These are phyloP conservation scores for Epistrophe grossulariae DNA, from an alignment of 2,888 invertebrate species.

Conservation along the genomic window DNA sequence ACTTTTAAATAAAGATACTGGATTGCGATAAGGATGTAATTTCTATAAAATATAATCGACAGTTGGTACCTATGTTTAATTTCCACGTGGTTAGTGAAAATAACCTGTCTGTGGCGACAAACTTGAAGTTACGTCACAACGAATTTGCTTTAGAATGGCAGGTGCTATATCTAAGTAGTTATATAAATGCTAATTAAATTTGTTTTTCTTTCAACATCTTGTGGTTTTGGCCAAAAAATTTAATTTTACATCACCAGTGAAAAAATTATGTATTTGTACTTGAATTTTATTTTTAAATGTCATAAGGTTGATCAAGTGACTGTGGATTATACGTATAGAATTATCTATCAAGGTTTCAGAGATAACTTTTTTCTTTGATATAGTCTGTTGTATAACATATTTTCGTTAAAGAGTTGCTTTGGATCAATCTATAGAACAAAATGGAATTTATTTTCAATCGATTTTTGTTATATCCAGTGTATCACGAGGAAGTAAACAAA, in stretches of 20 bases:
- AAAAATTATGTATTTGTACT: conserved; percentile 14
- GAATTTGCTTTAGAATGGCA: conserved; percentile 38
- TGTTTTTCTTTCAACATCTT: conserved; percentile 15
- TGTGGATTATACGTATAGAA: conserved; percentile 8
- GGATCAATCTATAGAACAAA: background rate
- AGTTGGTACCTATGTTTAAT: conserved; percentile 20
- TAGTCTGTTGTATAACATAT: conserved; percentile 14
- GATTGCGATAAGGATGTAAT: conserved; percentile 16
- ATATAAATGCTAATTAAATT: conserved; percentile 66
- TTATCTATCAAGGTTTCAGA: conserved; percentile 29
- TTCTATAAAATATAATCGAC: conserved; percentile 2
- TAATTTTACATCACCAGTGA: background rate
- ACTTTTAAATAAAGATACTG: conserved; percentile 2
- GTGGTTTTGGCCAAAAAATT: conserved; percentile 21
- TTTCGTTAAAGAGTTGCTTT: conserved; percentile 2
- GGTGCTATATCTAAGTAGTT: conserved; percentile 48
- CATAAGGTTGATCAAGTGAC: conserved; percentile 6
- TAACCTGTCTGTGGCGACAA: conserved; percentile 4
- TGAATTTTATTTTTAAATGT: conserved; percentile 15
- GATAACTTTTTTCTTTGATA: conserved; percentile 11
- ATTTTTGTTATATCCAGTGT: background rate
- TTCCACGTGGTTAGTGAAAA: conserved; percentile 63
- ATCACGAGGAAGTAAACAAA: conserved; percentile 5
- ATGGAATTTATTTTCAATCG: background rate
- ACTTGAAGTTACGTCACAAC: conserved; percentile 60